Evolutionary conservation across 2,888 invertebrate species (phyloP).

Genomic region (Kryphioiulus occultus): DNA sequence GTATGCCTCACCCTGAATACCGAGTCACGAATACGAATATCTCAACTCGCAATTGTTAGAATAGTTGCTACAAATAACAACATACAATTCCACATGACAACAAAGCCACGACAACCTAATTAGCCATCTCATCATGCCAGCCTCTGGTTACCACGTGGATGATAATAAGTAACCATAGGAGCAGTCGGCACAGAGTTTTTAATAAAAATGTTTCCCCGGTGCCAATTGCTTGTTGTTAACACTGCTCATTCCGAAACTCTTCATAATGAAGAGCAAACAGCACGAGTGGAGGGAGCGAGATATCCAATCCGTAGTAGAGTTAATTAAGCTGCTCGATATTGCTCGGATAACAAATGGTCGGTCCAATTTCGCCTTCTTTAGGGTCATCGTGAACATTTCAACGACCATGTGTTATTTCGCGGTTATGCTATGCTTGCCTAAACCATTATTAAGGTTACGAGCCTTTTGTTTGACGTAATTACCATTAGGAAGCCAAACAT

Average conservation of each 20-base stretch:
- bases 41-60: too few species aligned
- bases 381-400: not conserved
- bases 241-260: not conserved
- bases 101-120: not conserved
- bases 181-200: not conserved
- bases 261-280: constrained; percentile 36
- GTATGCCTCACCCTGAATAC: too few species aligned
- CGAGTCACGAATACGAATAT: too few species aligned
- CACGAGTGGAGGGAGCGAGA: not conserved
- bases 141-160: not conserved
- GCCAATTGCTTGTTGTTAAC: constrained; percentile 18
- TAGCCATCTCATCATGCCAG: not conserved
- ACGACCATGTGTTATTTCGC: not conserved
- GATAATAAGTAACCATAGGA: not conserved
- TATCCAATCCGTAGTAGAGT: constrained; percentile 36
- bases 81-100: not conserved
- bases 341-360: constrained; percentile 4
- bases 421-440: not conserved
- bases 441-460: not conserved
- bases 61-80: too few species aligned
- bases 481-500: not conserved
- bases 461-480: constrained; percentile 8
- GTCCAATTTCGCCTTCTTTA: constrained; percentile 4
- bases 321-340: constrained; percentile 28
- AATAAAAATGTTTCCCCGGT: constrained; percentile 27